Evolutionary conservation across 2,797 vertebrate species (phyloP).

Genomic region (Tapera naevia): DNA sequence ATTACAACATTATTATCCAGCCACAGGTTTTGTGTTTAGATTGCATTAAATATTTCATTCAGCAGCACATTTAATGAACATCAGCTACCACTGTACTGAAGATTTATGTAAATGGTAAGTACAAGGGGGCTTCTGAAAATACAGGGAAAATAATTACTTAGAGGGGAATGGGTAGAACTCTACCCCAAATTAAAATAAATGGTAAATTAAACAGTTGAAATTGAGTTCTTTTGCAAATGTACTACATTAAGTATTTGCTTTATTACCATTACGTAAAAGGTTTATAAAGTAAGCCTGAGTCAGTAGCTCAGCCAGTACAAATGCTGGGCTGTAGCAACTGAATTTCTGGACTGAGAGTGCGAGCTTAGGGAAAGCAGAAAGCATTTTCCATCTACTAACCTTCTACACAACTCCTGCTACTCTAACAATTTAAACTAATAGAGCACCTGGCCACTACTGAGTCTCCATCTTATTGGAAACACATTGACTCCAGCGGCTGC

Average conservation of each 20-base stretch:
- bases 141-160: background rate
- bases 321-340: background rate
- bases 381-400: slow-evolving; percentile 13
- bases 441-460: slow-evolving; percentile 18
- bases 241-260: background rate
- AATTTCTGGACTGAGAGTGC: background rate
- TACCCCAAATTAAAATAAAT: background rate
- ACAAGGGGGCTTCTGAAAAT: background rate
- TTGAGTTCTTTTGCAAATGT: background rate
- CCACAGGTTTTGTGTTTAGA: background rate
- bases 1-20: background rate
- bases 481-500: background rate
- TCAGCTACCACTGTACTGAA: background rate
- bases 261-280: background rate
- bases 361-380: background rate
- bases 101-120: background rate
- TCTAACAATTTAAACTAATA: slow-evolving; percentile 1
- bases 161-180: background rate
- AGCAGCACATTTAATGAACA: background rate
- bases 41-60: background rate
- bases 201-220: background rate
- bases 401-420: background rate
- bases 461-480: slow-evolving; percentile 50
- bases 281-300: background rate
- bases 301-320: background rate